Evolutionary conservation across 2,888 invertebrate genomes (phyloP), one percentile per base, ranked within the genome.

Genomic region (Timandra comae): DNA sequence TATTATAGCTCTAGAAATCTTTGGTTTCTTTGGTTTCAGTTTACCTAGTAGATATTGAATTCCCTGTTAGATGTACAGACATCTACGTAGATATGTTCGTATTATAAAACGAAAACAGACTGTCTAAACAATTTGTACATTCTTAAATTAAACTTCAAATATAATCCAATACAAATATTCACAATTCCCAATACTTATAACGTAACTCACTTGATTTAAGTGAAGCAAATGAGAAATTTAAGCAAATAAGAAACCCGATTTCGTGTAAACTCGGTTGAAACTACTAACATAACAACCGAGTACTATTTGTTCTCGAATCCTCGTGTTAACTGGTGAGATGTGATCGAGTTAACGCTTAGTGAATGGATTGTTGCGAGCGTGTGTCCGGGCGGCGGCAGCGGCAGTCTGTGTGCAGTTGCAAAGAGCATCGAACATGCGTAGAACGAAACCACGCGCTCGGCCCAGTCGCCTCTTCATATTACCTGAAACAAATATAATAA

Each of bases 371-470:
- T 81, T 82, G 32, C 84, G 71, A 7, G 81, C 81, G 33, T 74
- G 75, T 20, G 79, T 75, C 47, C 84, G 74, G 2, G 89, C 88
- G 24, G 89, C 88, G 7, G 86, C 79, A 3, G 89, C 88, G 10
- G 73, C 73, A 0, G 88, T 87, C 53, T 89, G 89, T 38, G 89
- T 89, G 55, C 89, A 89, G 71, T 89, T 89, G 71, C 89, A 89
- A 27, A 89, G 86, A 3, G 88, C 88, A 63, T 89, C 89, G 51
- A 89, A 89, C 63, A 89, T 80, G 39, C 89, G 86, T 30, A 89
- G 76, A 7, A 89, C 87, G 54, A 89, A 87, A 22, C 89, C 89
- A 22, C 89, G 80, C 13, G 89, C 89, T 10, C 88, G 80, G 1
- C 88, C 88, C 37, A 89, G 72, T 44, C 89, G 85, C 62, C 88